Evolutionary conservation across 2,797 vertebrate species (phyloP), one percentile per base, ranked within the genome.

Genomic region (Serranus cabrilla): DNA sequence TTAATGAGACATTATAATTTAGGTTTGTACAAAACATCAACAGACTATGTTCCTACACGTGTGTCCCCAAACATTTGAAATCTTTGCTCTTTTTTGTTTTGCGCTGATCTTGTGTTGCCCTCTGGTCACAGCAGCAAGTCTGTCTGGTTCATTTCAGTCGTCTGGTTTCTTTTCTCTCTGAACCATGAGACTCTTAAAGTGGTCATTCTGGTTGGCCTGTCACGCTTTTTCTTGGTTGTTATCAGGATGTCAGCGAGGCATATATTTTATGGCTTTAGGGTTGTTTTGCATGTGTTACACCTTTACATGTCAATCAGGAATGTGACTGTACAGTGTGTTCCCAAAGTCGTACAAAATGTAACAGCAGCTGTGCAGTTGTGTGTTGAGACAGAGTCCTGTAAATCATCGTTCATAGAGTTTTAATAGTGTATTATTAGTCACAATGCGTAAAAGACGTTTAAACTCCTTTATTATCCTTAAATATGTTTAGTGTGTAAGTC

Each of bases 271-370:
- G 46, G 20, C 52, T 56, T 37, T 5, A 39, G 55, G 31, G 25
- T 14, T 47, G 12, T 7, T 43, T 37, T 47, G 43, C 49, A 8
- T 27, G 10, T 67, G 42, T 40, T 18, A 43, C 61, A 57, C 25
- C 14, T 64, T 52, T 7, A 11, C 45, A 37, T 60, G 70, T 69
- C 45, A 71, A 31, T 17, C 18, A 60, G 52, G 72, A 80, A 81
- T 76, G 56, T 52, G 58, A 11, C 5, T 34, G 34, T 34, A 55
- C 70, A 27, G 9, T 7, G 3, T 72, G 65, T 76, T 77, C 46
- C 56, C 6, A 0, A 55, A 50, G 65, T 34, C 3, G 16, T 39
- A 69, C 20, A 14, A 23, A 16, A 27, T 20, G 27, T 20, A 11
- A 17, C 21, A 50, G 34, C 11, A n/a, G 46, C 6, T 34, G 5